A percentile compares a stretch with the other conserved stretches of the same genome.
These are phyloP conservation scores for Zaprionus lachaisei DNA, from an alignment of 1,140 invertebrate genomes.

Conservation along the genomic window DNA sequence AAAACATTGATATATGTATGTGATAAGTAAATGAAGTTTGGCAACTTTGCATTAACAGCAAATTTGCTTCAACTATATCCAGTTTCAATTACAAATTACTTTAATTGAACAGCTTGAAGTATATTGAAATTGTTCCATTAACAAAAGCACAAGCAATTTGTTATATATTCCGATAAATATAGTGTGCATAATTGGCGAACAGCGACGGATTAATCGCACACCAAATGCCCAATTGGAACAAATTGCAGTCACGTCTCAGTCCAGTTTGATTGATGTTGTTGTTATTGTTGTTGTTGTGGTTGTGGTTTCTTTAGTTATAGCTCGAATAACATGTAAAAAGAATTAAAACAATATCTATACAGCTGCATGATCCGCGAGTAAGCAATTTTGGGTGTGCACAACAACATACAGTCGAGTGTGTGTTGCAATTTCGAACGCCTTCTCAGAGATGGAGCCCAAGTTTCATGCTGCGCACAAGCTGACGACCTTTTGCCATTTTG, in stretches of 20 bases:
- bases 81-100: not conserved
- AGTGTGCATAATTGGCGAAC: constrained; percentile 2
- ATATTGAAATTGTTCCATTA: not conserved
- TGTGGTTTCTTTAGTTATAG: not conserved
- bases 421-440: constrained; percentile 53
- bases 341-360: constrained; percentile 4
- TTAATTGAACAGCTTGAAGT: not conserved
- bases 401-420: constrained; percentile 1
- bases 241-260: constrained; percentile 31
- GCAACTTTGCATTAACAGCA: not conserved
- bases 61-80: not conserved
- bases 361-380: constrained; percentile 28
- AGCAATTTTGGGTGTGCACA: constrained; percentile 47
- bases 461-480: constrained; percentile 66
- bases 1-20: not conserved
- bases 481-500: constrained; percentile 77
- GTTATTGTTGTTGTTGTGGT: not conserved
- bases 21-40: not conserved
- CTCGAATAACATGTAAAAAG: not conserved
- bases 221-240: constrained; percentile 22
- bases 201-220: not conserved
- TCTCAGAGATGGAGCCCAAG: constrained; percentile 38
- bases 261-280: constrained; percentile 16
- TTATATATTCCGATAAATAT: not conserved
- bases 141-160: constrained; percentile 5